phyloP scores from a whole-genome alignment of 2,888 invertebrate species.

The Standfussiana lucernea region DNA sequence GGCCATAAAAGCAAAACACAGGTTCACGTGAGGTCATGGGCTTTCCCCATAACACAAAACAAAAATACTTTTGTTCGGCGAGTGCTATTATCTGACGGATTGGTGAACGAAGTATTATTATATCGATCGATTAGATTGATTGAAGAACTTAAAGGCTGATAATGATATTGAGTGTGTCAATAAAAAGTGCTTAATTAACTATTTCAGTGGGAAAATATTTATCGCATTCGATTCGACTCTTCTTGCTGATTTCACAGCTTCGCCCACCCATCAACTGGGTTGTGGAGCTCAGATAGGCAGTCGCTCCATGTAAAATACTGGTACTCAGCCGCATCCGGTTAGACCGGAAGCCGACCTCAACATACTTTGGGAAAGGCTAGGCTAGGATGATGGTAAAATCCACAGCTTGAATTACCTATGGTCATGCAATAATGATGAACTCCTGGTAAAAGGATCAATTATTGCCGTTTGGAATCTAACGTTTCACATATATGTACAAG shows the following conservation, averaged over 20 bases:
- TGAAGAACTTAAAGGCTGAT: neutral
- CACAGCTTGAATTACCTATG: neutral
- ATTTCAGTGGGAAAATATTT: neutral
- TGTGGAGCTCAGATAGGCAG: neutral
- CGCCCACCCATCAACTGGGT: neutral
- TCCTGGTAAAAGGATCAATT: neutral
- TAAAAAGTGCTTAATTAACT: neutral
- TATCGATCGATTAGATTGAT: conserved; percentile 19
- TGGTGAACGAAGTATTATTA: conserved; percentile 11
- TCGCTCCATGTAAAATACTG: neutral
- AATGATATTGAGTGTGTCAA: neutral
- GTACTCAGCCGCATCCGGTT: neutral
- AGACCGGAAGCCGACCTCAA: neutral
- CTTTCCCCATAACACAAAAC: conserved; percentile 48
- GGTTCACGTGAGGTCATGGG: conserved; percentile 56
- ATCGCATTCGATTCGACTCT: neutral
- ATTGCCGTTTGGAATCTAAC: neutral
- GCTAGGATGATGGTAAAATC: neutral
- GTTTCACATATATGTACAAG: too few species aligned
- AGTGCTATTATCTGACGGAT: conserved; percentile 24
- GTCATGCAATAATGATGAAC: neutral
- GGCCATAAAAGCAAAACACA: conserved; percentile 47
- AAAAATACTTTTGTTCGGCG: conserved; percentile 40
- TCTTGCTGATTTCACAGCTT: neutral
- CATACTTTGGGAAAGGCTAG: neutral